Percentiles rank a stretch among this genome's conserved stretches.
These are phyloP conservation scores for Oceanodroma tethys DNA, from an alignment of 2,113 vertebrate species.

Conservation along the genomic window DNA sequence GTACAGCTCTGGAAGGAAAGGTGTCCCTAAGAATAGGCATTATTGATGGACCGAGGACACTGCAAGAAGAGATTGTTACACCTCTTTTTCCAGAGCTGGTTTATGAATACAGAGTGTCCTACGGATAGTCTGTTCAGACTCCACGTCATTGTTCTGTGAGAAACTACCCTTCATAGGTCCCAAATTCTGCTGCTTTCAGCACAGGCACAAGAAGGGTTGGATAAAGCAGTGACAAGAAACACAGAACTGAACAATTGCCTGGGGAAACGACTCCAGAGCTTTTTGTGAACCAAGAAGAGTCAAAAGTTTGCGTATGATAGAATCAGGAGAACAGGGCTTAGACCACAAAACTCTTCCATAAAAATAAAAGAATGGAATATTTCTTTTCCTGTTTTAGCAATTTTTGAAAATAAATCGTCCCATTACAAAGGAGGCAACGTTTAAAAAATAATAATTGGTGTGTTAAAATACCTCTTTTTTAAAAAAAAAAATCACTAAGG, in stretches of 20 bases:
- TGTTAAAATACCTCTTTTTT: neutral
- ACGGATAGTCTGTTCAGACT: neutral
- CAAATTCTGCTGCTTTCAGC: neutral
- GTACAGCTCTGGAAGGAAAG: neutral
- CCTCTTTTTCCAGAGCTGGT: neutral
- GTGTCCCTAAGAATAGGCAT: neutral
- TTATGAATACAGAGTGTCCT: neutral
- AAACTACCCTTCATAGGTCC: neutral
- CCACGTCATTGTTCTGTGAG: neutral
- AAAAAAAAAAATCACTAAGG: neutral
- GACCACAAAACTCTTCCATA: neutral
- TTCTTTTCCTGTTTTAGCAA: neutral
- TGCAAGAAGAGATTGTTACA: neutral
- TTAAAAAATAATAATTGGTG: neutral
- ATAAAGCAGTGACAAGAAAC: neutral
- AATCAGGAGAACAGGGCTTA: neutral
- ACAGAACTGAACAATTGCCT: neutral
- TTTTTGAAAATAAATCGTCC: neutral
- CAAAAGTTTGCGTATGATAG: neutral
- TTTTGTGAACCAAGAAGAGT: neutral
- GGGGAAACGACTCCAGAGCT: neutral
- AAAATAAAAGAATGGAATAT: neutral
- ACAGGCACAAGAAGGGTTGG: neutral
- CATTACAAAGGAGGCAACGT: neutral
- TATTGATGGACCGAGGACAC: neutral